Evolutionary conservation across 2,113 vertebrate genomes (phyloP), one percentile per base, ranked within the genome.

Genomic region (Megalops atlanticus): DNA sequence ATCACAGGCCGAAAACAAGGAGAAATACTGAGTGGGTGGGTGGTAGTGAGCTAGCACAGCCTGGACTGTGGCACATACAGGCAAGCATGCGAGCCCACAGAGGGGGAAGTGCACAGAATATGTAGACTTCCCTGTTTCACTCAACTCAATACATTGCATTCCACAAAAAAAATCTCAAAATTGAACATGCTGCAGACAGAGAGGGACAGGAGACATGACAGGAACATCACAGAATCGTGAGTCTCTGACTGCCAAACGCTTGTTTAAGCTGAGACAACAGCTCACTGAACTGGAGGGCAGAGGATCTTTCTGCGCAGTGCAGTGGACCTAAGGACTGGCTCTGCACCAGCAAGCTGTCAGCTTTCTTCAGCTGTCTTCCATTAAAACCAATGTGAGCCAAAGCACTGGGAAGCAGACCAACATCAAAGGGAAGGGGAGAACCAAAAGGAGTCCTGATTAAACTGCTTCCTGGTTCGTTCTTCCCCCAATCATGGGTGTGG

Each of bases 341-440:
- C 36, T 71, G 69, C 36, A 38, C 35, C 18, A 11, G 27, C 69
- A 35, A 71, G 27, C 35, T 35, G 69, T 36, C 35, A 71, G 16
- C 54, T 78, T 64, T 4, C 27, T n/a, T 18, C 43, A 77, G 71
- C 71, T 49, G 38, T 47, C 49, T 77, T 36, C 49, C 47, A 82
- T 79, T 79, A 74, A 79, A 74, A 21, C 47, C 38, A 39, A 49
- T 64, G 71, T 18, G 58, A 36, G 68, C 27, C 49, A 49, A 41
- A 74, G 71, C 70, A n/a, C 41, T 73, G 69, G 35, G 33, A 74
- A 79, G 38, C 52, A 69, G 45, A 58, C 41, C 64, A 52, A 43
- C 80, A 77, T 76, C 75, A 82, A 82, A 71, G 68, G 74, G 10
- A 68, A 43, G 79, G 40, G 16, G 54, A 78, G 47, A 78, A 78